Base-by-base conservation (phyloP, 2,888 invertebrate genomes). In the Asteroscopus sphinx region DNA sequence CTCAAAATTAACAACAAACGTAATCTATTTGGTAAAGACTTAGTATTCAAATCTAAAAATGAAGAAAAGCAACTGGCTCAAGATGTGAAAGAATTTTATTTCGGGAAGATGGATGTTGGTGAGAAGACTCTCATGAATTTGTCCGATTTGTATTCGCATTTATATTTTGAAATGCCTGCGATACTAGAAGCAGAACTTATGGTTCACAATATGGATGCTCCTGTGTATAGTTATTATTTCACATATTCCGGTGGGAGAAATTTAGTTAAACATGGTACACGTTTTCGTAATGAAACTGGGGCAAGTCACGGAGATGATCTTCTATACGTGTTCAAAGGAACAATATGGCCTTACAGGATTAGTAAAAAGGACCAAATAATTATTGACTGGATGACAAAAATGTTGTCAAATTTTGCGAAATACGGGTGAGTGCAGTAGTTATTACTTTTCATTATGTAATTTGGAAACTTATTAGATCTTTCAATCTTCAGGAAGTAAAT, bases 401-500 rank as follows among this genome's bases (percentile, higher is more conserved):
- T 91, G 76, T 89, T 92, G 87, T 89, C 89, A 0, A 88, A 93
- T 66, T 93, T 92, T 63, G 93, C 92, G 2, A 92, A 92, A 77
- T 87, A 87, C 65, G 89, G 91, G 92, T 93, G 36, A 48, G 69
- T 46, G 3, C 8, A 48, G 8, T 36, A 17, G 4, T 13, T 33
- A 6, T 21, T 21, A n/a, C n/a, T 21, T 4, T 3, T 21, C 4
- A 21, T 21, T 21, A 21, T 21, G 1, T 6, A 21, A 21, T 4
- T 1, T 1, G 21, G n/a, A n/a, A n/a, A n/a, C n/a, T n/a, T n/a
- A n/a, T n/a, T n/a, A n/a, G n/a, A n/a, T n/a, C n/a, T n/a, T n/a
- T n/a, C n/a, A n/a, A n/a, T n/a, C n/a, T n/a, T n/a, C n/a, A n/a
- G n/a, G n/a, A n/a, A n/a, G n/a, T n/a, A n/a, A n/a, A n/a, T n/a